Conservation (phyloP, 2,888 invertebrate genomes). For the Sisyra nigra region DNA sequence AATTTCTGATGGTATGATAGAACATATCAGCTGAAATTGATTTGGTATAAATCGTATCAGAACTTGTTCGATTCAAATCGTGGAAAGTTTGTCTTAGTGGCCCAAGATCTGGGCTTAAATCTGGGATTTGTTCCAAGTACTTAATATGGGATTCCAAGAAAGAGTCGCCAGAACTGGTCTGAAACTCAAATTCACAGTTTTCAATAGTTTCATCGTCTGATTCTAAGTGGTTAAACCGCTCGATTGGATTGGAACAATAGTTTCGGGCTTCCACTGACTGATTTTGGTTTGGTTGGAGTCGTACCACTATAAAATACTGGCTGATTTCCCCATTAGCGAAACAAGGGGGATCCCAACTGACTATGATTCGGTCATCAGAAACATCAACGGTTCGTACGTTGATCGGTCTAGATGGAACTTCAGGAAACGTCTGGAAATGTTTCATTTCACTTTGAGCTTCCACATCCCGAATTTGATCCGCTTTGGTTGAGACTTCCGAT, state of each 20-base stretch:
- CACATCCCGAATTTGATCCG: conserved; percentile 27
- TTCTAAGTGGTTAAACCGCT: background rate
- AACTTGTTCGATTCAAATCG: no score
- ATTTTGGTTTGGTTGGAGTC: conserved; percentile 17
- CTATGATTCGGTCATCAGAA: conserved; percentile 22
- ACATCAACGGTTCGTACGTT: conserved; percentile 19
- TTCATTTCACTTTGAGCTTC: conserved; percentile 43
- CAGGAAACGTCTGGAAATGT: conserved; percentile 46
- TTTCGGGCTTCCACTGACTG: conserved; percentile 29
- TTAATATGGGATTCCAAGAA: no score
- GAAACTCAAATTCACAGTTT: no score
- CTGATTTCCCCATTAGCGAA: conserved; percentile 21
- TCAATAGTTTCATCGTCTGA: background rate
- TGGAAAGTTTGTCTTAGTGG: no score
- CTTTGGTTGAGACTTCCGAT: conserved; percentile 29
- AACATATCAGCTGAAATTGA: no score
- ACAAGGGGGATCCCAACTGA: conserved; percentile 44
- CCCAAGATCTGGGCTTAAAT: no score
- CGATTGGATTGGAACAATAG: conserved; percentile 30
- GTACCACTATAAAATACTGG: conserved; percentile 23
- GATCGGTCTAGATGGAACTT: conserved; percentile 31
- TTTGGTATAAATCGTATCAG: no score
- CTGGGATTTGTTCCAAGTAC: no score
- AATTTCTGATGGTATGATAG: conserved; percentile 19
- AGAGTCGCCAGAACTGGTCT: no score